These are phyloP conservation scores for Anableps anableps DNA, from an alignment of 2,797 vertebrate species.

Conservation along the genomic window DNA sequence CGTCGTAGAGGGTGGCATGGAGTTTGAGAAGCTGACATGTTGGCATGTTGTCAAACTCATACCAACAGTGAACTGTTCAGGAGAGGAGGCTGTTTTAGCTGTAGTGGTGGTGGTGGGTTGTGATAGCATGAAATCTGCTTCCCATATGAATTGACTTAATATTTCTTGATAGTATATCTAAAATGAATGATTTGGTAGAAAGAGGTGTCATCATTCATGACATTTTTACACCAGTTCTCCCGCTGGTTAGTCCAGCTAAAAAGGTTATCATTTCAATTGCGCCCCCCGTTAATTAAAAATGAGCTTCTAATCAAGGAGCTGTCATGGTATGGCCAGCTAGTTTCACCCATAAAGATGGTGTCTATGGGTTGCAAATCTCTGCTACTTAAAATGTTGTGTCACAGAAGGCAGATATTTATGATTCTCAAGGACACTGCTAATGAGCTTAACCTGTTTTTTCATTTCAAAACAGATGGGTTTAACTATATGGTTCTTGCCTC, in stretches of 20 bases:
- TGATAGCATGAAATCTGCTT: not conserved
- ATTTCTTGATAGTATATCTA: not conserved
- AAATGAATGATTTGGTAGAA: not conserved
- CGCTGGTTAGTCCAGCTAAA: conserved; percentile 1
- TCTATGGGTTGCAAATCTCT: not conserved
- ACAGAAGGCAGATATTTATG: not conserved
- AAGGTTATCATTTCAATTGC: not conserved
- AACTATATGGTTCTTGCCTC: not conserved
- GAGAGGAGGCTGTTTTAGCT: not conserved
- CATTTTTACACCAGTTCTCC: not conserved
- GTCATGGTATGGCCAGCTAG: not conserved
- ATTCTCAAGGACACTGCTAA: not conserved
- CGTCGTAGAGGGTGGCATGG: not conserved
- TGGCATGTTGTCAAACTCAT: not conserved
- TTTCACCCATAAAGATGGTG: not conserved
- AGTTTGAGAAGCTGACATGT: not conserved
- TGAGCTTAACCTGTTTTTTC: not conserved
- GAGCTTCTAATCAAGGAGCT: not conserved
- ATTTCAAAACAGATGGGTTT: not conserved
- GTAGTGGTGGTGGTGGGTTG: not conserved
- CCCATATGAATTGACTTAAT: not conserved
- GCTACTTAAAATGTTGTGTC: conserved; percentile 1
- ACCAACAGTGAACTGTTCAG: not conserved
- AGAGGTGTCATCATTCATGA: not conserved
- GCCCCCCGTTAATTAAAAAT: not conserved